Percentiles rank a stretch among this genome's conserved stretches.
These are phyloP conservation scores for Montifringilla adamsi DNA, from an alignment of 2,113 vertebrate species.

Conservation along the genomic window DNA sequence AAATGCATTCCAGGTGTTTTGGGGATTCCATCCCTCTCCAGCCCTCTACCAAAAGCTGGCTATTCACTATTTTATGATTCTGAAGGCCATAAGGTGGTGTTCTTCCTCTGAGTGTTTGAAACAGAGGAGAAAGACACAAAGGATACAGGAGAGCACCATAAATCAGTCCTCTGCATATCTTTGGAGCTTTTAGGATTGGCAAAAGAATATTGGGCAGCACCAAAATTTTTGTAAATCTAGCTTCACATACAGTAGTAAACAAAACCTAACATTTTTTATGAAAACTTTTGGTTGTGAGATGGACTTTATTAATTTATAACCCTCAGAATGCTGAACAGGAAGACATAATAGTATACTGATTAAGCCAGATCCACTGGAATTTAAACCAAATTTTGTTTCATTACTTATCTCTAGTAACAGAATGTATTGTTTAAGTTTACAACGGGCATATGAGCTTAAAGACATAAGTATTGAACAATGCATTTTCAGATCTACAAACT, in stretches of 20 bases:
- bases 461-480: background rate
- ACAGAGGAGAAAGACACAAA: background rate
- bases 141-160: background rate
- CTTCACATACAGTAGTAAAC: background rate
- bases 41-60: background rate
- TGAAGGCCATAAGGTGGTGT: background rate
- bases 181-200: background rate
- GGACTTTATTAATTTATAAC: background rate
- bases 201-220: background rate
- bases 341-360: background rate
- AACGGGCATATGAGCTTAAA: background rate
- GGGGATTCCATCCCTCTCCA: background rate
- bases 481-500: background rate
- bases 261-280: background rate
- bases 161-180: background rate
- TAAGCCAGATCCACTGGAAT: background rate
- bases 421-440: background rate
- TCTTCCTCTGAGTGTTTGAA: background rate
- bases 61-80: background rate
- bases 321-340: background rate
- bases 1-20: background rate
- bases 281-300: background rate
- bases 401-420: background rate
- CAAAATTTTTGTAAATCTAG: background rate
- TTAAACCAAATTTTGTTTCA: background rate